phyloP scores from a whole-genome alignment of 37 sponge, comb jelly and placozoan species.

The Cliona cf. orientalis region DNA sequence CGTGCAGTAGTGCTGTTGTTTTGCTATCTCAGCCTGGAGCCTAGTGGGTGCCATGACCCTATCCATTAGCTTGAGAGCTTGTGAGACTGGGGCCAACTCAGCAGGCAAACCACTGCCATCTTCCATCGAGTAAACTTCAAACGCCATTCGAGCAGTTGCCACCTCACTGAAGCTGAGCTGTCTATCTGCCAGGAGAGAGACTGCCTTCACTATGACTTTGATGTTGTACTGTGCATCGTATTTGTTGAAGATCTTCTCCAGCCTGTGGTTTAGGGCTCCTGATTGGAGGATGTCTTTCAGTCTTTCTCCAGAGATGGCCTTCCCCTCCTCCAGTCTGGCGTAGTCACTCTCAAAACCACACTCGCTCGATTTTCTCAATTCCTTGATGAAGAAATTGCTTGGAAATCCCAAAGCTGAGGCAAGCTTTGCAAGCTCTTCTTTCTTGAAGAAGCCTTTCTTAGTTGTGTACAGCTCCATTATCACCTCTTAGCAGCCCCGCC shows the following conservation, averaged over 20 bases:
- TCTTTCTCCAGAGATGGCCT: slow-evolving; percentile 9
- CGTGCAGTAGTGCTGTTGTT: slow-evolving; percentile 1
- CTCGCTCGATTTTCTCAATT: neutral
- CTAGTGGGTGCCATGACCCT: slow-evolving; percentile 43
- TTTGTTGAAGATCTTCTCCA: slow-evolving; percentile 59
- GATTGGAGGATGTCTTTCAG: slow-evolving; percentile 30
- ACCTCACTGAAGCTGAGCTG: slow-evolving; percentile 48
- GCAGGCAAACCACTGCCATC: slow-evolving; percentile 56
- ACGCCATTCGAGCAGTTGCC: slow-evolving; percentile 42
- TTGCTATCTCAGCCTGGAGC: slow-evolving; percentile 38
- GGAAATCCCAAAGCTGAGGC: slow-evolving; percentile 55
- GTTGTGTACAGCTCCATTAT: neutral
- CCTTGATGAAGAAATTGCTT: slow-evolving; percentile 12
- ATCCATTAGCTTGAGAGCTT: slow-evolving; percentile 47
- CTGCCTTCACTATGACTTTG: slow-evolving; percentile 32
- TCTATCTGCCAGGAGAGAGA: slow-evolving; percentile 38
- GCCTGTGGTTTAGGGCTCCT: slow-evolving; percentile 7
- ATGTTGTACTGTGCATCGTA: slow-evolving; percentile 53
- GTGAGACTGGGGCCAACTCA: slow-evolving; percentile 8
- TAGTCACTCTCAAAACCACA: neutral
- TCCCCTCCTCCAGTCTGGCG: neutral
- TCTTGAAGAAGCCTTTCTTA: slow-evolving; percentile 35
- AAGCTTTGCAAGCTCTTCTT: slow-evolving; percentile 43
- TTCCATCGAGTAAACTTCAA: slow-evolving; percentile 41
- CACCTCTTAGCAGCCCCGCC: slow-evolving; percentile 18